These are phyloP conservation scores for Macrosiphum euphorbiae DNA, from an alignment of 2,888 invertebrate species.

Conservation along the genomic window DNA sequence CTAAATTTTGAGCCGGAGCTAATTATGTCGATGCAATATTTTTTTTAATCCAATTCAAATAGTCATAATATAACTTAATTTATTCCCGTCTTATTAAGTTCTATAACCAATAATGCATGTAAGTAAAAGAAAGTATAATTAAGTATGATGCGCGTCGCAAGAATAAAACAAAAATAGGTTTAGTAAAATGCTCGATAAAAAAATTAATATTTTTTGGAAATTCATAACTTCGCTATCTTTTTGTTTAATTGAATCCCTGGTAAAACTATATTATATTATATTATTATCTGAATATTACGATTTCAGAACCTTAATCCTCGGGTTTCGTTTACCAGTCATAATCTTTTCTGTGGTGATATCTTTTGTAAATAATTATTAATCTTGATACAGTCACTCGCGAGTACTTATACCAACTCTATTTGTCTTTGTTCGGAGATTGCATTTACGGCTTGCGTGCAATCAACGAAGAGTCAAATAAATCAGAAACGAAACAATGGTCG, in stretches of 20 bases:
- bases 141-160: background rate
- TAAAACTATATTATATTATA: background rate
- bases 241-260: background rate
- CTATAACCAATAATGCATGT: background rate
- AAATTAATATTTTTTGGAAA: background rate
- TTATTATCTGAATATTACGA: background rate
- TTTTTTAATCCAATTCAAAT: background rate
- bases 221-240: background rate
- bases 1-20: background rate
- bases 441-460: background rate
- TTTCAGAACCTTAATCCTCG: background rate
- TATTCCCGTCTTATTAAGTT: background rate
- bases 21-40: background rate
- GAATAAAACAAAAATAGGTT: background rate
- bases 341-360: background rate
- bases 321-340: background rate
- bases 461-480: conserved; percentile 14
- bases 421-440: conserved; percentile 23
- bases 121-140: background rate
- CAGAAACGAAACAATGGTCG: conserved; percentile 37
- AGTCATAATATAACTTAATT: background rate
- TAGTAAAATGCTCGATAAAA: background rate
- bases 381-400: background rate
- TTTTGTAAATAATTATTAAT: conserved; percentile 23
- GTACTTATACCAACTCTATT: background rate